Evolutionary conservation across 2,888 invertebrate species (phyloP).

Genomic region (Sinelater perroti): DNA sequence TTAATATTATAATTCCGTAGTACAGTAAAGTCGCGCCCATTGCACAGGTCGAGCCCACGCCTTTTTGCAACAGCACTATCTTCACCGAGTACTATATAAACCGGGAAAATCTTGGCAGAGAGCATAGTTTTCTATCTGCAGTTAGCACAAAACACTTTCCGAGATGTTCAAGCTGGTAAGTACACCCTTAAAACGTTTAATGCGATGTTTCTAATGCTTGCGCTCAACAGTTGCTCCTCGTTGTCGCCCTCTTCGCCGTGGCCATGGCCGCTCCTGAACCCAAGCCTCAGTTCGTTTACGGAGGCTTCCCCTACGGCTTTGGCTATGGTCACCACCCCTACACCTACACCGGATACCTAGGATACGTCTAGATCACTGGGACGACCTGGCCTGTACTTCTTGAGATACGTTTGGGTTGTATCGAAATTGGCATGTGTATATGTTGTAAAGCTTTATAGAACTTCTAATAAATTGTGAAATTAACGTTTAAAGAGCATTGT

Average conservation of each 20-base stretch:
- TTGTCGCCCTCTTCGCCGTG: conserved; percentile 37
- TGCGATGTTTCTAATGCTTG: conserved; percentile 20
- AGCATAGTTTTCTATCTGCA: conserved; percentile 21
- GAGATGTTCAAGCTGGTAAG: conserved; percentile 32
- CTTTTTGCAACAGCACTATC: no score
- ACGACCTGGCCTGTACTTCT: conserved; percentile 1
- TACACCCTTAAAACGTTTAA: neutral
- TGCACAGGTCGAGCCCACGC: no score
- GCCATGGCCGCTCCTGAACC: conserved; percentile 32
- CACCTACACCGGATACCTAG: conserved; percentile 1
- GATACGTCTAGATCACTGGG: neutral
- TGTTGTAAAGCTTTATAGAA: neutral
- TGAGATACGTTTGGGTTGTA: neutral
- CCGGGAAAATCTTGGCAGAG: neutral
- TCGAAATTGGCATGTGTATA: neutral
- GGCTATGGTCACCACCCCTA: neutral
- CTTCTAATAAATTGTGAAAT: neutral
- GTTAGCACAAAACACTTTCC: conserved; percentile 16
- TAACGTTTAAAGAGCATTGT: neutral
- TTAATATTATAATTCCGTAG: no score
- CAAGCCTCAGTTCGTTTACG: conserved; percentile 10
- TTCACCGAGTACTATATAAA: conserved; percentile 12
- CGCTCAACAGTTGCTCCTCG: conserved; percentile 29
- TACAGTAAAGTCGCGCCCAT: no score
- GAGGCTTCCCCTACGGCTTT: neutral